Conservation (phyloP, 2,888 invertebrate genomes). For the Drosophila pseudotalamancana region DNA sequence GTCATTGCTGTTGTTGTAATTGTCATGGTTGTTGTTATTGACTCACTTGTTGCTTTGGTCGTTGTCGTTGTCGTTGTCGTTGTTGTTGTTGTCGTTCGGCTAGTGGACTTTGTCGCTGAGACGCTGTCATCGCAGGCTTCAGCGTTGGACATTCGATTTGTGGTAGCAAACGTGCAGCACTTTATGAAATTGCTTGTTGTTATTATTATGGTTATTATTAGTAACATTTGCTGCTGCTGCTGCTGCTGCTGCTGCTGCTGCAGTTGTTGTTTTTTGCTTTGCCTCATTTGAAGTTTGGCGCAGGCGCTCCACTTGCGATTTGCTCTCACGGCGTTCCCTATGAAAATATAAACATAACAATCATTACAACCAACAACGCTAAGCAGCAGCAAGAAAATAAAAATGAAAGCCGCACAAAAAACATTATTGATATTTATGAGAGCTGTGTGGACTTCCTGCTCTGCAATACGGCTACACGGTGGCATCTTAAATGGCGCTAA, state of each 20-base stretch:
- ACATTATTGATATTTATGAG: slow-evolving; percentile 74
- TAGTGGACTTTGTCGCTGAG: slow-evolving; percentile 40
- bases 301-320: slow-evolving; percentile 32
- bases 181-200: slow-evolving; percentile 75
- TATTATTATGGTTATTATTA: slow-evolving; percentile 79
- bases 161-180: slow-evolving; percentile 61
- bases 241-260: not conserved
- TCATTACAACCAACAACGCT: slow-evolving; percentile 54
- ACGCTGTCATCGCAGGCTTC: slow-evolving; percentile 21
- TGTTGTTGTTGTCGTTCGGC: slow-evolving; percentile 29
- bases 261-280: slow-evolving; percentile 33
- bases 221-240: slow-evolving; percentile 46
- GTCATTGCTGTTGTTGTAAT: slow-evolving; percentile 6
- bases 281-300: slow-evolving; percentile 68
- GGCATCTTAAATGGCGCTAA: slow-evolving; percentile 76
- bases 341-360: slow-evolving; percentile 76
- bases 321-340: slow-evolving; percentile 66
- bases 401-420: slow-evolving; percentile 68
- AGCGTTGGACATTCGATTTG: slow-evolving; percentile 53
- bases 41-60: slow-evolving; percentile 8
- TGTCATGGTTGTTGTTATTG: slow-evolving; percentile 31
- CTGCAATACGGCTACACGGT: slow-evolving; percentile 37
- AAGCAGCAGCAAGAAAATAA: slow-evolving; percentile 16
- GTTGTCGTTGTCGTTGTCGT: slow-evolving; percentile 32
- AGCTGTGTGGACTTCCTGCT: slow-evolving; percentile 77